Percentiles rank a stretch among this genome's conserved stretches.
Conservation (phyloP, 2,888 invertebrate genomes). For the Diloba caeruleocephala region DNA sequence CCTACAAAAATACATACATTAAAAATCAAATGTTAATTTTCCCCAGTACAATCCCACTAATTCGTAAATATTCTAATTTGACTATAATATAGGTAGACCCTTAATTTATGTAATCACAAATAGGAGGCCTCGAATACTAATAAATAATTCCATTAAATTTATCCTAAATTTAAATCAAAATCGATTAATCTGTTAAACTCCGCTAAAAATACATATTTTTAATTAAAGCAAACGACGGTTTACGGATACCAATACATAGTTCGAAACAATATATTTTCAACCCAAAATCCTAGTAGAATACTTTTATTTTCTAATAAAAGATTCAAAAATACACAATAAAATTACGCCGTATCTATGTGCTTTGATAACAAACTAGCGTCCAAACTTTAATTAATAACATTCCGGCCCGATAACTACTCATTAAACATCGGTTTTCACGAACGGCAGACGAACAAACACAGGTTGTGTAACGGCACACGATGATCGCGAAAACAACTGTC, state of each 20-base stretch:
- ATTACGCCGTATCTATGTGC: slow-evolving; percentile 13
- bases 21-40: too few species aligned
- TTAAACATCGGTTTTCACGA: slow-evolving; percentile 37
- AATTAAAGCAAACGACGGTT: background rate
- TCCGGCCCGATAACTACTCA: slow-evolving; percentile 22
- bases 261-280: too few species aligned
- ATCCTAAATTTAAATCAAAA: slow-evolving; percentile 32
- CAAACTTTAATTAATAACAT: slow-evolving; percentile 34
- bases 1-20: too few species aligned
- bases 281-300: too few species aligned
- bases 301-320: background rate
- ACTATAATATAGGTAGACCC: slow-evolving; percentile 12
- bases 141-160: slow-evolving; percentile 18
- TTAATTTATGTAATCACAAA: slow-evolving; percentile 26
- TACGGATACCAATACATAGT: background rate
- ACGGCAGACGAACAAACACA: slow-evolving; percentile 41
- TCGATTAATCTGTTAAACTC: slow-evolving; percentile 17
- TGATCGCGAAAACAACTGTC: slow-evolving; percentile 56
- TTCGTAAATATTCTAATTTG: slow-evolving; percentile 3
- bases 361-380: slow-evolving; percentile 23
- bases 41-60: too few species aligned
- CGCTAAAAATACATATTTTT: too few species aligned
- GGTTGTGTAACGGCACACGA: slow-evolving; percentile 55
- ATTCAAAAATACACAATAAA: slow-evolving; percentile 7
- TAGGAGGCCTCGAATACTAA: slow-evolving; percentile 5